phyloP scores from a whole-genome alignment of 2,888 invertebrate species.

The Habrosyne pyritoides region DNA sequence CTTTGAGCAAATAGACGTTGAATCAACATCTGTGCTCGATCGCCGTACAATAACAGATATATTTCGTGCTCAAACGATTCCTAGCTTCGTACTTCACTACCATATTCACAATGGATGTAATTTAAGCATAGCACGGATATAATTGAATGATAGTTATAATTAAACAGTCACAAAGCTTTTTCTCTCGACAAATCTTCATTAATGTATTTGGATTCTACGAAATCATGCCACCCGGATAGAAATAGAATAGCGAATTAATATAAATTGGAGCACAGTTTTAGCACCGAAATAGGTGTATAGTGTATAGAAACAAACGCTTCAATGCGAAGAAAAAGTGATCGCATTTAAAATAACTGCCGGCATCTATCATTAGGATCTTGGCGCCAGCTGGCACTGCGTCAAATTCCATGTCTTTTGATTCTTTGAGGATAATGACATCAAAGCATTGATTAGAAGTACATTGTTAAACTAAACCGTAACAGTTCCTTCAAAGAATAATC shows the following conservation, averaged over 20 bases:
- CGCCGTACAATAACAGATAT: background rate
- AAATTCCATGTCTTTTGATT: slow-evolving; percentile 18
- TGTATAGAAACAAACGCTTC: slow-evolving; percentile 2
- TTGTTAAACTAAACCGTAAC: background rate
- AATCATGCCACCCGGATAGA: background rate
- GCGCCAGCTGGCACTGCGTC: slow-evolving; percentile 32
- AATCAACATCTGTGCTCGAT: background rate
- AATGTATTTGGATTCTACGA: background rate
- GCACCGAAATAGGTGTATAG: background rate
- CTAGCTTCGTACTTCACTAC: background rate
- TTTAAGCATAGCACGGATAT: background rate
- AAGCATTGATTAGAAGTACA: background rate
- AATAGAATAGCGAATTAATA: background rate
- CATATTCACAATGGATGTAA: background rate
- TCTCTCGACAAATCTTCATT: background rate
- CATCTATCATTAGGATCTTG: slow-evolving; percentile 22
- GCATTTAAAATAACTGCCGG: slow-evolving; percentile 25
- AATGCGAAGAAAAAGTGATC: slow-evolving; percentile 19
- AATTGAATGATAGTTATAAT: background rate
- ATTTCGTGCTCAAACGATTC: background rate
- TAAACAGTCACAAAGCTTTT: background rate
- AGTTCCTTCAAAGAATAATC: background rate
- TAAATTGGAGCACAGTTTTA: background rate
- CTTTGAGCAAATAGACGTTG: too few species aligned
- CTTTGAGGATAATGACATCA: background rate